Evolutionary conservation across 1,140 invertebrate species (phyloP).

Genomic region (Bombus turneri): DNA sequence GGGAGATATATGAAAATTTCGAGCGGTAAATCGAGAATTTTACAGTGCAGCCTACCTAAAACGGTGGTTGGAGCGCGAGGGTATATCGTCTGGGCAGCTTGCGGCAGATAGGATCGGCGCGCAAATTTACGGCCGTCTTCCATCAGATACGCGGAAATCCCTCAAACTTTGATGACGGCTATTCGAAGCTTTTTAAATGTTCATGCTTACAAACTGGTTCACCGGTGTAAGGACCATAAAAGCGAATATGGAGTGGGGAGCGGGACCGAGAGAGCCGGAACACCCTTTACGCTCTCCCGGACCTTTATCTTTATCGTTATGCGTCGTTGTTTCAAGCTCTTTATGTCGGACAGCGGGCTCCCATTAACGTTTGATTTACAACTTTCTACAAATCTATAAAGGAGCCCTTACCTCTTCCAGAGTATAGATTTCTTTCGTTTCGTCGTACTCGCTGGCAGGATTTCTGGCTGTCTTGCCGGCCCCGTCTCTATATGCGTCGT

Average conservation of each 20-base stretch:
- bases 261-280: conserved; percentile 28
- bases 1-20: not conserved
- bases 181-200: conserved; percentile 50
- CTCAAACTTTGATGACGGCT: conserved; percentile 54
- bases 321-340: conserved; percentile 81
- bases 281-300: conserved; percentile 65
- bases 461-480: not conserved
- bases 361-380: conserved; percentile 83
- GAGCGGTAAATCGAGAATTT: not conserved
- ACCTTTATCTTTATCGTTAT: conserved; percentile 82
- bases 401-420: conserved; percentile 65
- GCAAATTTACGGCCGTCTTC: conserved; percentile 50
- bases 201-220: conserved; percentile 68
- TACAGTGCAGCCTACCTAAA: not conserved
- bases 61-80: not conserved
- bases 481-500: no score
- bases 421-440: conserved; percentile 67
- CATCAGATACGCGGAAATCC: conserved; percentile 55
- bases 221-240: conserved; percentile 61
- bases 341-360: conserved; percentile 79
- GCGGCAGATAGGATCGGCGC: conserved; percentile 38
- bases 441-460: not conserved
- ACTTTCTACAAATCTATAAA: conserved; percentile 83
- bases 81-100: conserved; percentile 8
- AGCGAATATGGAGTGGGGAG: conserved; percentile 46